A percentile compares a stretch with the other conserved stretches of the same genome.
These are phyloP conservation scores for Agriotes lineatus DNA, from an alignment of 2,888 invertebrate genomes.

Conservation along the genomic window DNA sequence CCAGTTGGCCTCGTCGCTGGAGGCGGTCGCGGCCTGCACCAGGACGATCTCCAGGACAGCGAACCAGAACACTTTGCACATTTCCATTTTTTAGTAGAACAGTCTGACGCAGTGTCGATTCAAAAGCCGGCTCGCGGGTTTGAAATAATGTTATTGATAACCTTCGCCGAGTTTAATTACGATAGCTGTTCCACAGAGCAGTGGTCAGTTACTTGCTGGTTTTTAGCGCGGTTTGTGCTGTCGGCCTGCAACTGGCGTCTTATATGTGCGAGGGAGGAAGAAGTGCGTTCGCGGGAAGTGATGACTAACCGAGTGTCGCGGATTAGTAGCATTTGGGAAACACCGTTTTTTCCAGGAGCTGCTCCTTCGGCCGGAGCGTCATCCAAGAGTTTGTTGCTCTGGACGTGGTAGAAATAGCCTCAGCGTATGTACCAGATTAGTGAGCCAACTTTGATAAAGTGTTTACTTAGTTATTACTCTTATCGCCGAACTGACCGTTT, in stretches of 20 bases:
- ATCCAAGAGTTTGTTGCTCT: slow-evolving; percentile 10
- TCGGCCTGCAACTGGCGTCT: slow-evolving; percentile 22
- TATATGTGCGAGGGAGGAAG: slow-evolving; percentile 30
- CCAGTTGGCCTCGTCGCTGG: not conserved
- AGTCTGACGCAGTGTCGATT: not conserved
- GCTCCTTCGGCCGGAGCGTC: not conserved
- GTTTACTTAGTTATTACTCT: not conserved
- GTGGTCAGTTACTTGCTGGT: slow-evolving; percentile 39
- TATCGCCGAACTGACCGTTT: not conserved
- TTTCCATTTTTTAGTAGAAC: slow-evolving; percentile 2
- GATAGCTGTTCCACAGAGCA: slow-evolving; percentile 38
- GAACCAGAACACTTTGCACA: slow-evolving; percentile 4
- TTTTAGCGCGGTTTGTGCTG: slow-evolving; percentile 36
- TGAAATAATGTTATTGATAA: slow-evolving; percentile 32
- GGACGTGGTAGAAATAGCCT: not conserved
- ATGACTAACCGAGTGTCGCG: slow-evolving; percentile 36
- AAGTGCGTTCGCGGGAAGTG: slow-evolving; percentile 28
- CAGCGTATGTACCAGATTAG: slow-evolving; percentile 5
- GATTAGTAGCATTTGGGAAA: slow-evolving; percentile 32
- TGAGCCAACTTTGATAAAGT: not conserved
- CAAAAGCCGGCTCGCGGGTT: slow-evolving; percentile 19
- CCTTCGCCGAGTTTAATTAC: slow-evolving; percentile 32
- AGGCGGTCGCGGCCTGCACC: not conserved
- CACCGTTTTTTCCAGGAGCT: slow-evolving; percentile 27
- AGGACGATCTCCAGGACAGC: slow-evolving; percentile 4